Evolutionary conservation across 2,888 invertebrate species (phyloP), one percentile per base, ranked within the genome.

Genomic region (Scaptomyza parva): DNA sequence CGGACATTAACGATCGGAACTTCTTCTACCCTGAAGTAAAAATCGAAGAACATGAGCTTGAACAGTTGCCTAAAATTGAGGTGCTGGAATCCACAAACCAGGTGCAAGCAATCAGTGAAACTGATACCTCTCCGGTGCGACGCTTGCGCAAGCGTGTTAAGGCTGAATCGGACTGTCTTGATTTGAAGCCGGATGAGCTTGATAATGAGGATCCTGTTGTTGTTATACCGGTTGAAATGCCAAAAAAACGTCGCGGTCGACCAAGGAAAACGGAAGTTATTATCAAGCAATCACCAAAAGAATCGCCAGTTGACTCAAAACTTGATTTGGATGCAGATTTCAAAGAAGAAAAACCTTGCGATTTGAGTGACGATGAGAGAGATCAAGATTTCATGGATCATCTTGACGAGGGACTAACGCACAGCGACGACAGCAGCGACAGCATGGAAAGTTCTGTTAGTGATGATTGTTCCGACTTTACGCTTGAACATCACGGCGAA

Each of bases 1-100:
- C 48, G 0, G 78, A 70, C 6, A 12, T 39, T 0, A 73, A 45
- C 26, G 79, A 52, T 0, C 68, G 71, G 2, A 72, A 79, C 26
- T 86, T 83, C 33, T 84, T 82, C 9, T 86, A 87, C 22, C 86
- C 86, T 3, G 90, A 90, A 74, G 79, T 90, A 0, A 90, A 90
- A 58, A 88, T 90, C 12, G 90, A 90, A 47, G 89, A 89, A 3
- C 84, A 89, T 53, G 90, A 90, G 40, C 72, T 90, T 30, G 90
- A 90, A 24, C 78, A 89, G 33, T 52, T 90, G 51, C 90, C 90
- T 2, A 86, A 89, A 67, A 89, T 90, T 30, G 90, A 90, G 69
- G 88, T 90, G 24, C 70, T 90, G 3, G 90, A 90, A 48, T 77
- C 69, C 7, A 66, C 71, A 0, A 68, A 66, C 35, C 64, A 35